Evolutionary conservation across 2,113 vertebrate species (phyloP).

Genomic region (Patagioenas fasciata): DNA sequence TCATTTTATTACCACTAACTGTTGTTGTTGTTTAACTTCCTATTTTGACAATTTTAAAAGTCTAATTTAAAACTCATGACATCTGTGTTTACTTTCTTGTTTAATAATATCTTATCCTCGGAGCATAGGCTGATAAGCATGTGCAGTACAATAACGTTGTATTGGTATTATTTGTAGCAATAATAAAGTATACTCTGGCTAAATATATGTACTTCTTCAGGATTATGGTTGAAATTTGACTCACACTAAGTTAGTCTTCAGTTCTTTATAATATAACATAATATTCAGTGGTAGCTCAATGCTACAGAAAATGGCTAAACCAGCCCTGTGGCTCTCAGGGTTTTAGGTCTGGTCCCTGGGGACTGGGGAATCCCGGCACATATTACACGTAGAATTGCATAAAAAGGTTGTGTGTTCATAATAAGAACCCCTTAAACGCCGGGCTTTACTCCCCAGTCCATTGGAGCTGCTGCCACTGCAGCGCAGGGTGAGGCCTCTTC

Average conservation of each 20-base stretch:
- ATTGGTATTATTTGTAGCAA: constrained; percentile 32
- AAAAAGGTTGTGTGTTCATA: background rate
- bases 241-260: background rate
- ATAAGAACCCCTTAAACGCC: background rate
- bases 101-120: constrained; percentile 64
- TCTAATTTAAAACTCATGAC: constrained; percentile 65
- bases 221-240: background rate
- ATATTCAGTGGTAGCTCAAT: fast-evolving
- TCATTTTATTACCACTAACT: constrained; percentile 33
- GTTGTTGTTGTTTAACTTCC: constrained; percentile 48
- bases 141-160: constrained; percentile 28
- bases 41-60: constrained; percentile 66
- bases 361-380: background rate
- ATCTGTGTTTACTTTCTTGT: constrained; percentile 71
- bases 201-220: background rate
- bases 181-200: background rate
- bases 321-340: background rate
- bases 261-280: background rate
- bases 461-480: background rate
- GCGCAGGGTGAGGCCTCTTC: background rate
- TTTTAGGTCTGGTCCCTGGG: background rate
- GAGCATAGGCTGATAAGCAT: constrained; percentile 41
- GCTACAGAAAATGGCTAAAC: background rate
- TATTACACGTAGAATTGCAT: background rate
- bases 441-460: background rate